Evolutionary conservation across 2,888 invertebrate species (phyloP).

Genomic region (Rhamphomyia laevipes): DNA sequence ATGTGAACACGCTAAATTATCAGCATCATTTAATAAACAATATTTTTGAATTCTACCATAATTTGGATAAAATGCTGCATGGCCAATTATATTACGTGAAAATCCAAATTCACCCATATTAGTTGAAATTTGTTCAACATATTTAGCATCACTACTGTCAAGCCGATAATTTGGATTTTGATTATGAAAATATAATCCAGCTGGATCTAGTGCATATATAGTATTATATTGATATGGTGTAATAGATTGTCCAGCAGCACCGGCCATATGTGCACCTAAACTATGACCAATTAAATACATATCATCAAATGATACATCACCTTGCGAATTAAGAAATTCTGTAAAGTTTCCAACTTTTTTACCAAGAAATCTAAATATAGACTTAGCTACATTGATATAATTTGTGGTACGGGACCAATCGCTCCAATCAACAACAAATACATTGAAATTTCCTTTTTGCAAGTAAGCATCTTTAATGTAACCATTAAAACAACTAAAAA

Average conservation of each 20-base stretch:
- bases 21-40: neutral
- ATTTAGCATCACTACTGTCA: conserved; percentile 30
- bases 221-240: conserved; percentile 25
- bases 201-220: conserved; percentile 30
- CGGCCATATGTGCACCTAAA: conserved; percentile 36
- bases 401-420: conserved; percentile 20
- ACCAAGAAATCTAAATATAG: conserved; percentile 22
- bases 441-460: conserved; percentile 22
- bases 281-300: conserved; percentile 37
- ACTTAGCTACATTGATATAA: conserved; percentile 24
- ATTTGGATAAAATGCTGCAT: conserved; percentile 14
- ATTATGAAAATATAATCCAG: conserved; percentile 28
- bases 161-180: conserved; percentile 27
- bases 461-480: conserved; percentile 29
- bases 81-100: conserved; percentile 15
- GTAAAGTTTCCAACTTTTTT: conserved; percentile 28
- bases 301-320: conserved; percentile 22
- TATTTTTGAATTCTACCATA: neutral
- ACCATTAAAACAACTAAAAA: conserved; percentile 26
- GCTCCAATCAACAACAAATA: conserved; percentile 32
- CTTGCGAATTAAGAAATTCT: conserved; percentile 23
- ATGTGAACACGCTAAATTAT: neutral
- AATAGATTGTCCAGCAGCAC: conserved; percentile 31
- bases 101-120: neutral
- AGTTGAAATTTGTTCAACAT: conserved; percentile 32